A percentile compares a stretch with the other conserved stretches of the same genome.
Evolutionary conservation across 2,797 vertebrate genomes (phyloP).

Genomic region (Sebastes trivittatus): DNA sequence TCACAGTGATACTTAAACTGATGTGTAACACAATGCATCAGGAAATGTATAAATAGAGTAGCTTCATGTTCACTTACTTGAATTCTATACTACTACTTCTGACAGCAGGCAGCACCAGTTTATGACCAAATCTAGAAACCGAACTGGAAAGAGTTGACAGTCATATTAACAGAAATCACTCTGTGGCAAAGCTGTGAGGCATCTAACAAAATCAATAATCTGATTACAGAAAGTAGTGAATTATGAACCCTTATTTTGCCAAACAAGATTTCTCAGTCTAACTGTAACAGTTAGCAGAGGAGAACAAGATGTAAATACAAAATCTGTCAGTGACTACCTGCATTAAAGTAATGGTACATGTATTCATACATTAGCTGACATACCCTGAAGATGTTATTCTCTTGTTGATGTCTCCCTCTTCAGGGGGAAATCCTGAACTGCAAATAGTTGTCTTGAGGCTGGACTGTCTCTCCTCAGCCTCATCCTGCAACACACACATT

Average conservation of each 20-base stretch:
- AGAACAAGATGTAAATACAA: not conserved
- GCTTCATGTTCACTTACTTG: slow-evolving; percentile 51
- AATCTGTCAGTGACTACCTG: not conserved
- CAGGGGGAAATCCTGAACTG: slow-evolving; percentile 58
- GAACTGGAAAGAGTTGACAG: slow-evolving; percentile 64
- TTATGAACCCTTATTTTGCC: not conserved
- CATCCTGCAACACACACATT: slow-evolving; percentile 55
- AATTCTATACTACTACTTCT: slow-evolving; percentile 45
- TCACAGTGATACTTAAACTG: not conserved
- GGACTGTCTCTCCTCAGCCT: slow-evolving; percentile 9
- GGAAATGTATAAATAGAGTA: not conserved
- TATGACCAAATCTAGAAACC: slow-evolving; percentile 85
- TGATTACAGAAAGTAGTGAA: not conserved
- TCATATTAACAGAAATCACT: slow-evolving; percentile 6
- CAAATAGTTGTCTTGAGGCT: slow-evolving; percentile 15
- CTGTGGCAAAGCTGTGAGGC: not conserved
- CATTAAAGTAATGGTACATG: not conserved
- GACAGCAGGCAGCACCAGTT: slow-evolving; percentile 78
- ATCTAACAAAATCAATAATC: slow-evolving; percentile 24
- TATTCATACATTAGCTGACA: slow-evolving; percentile 5
- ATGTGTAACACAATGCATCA: not conserved
- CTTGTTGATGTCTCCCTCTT: slow-evolving; percentile 68
- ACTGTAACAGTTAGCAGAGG: not conserved
- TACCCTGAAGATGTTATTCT: slow-evolving; percentile 77
- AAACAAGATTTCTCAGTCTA: not conserved